phyloP scores from a whole-genome alignment of 2,888 invertebrate genomes.

The Scaeva pyrastri region DNA sequence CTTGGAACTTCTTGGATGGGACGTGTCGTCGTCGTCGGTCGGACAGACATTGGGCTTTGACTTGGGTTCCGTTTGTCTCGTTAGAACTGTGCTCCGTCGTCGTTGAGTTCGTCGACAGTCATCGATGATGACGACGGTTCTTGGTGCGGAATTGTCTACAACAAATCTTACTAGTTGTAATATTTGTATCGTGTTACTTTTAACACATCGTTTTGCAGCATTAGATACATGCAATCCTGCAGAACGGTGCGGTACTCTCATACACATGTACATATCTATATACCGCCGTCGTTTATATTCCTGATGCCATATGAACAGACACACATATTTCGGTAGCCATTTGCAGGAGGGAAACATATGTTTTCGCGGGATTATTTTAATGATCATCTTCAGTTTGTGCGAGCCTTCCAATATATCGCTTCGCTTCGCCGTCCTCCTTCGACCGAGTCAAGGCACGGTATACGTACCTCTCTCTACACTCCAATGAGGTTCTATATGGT shows the following conservation, averaged over 20 bases:
- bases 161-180: constrained; percentile 74
- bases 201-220: constrained; percentile 75
- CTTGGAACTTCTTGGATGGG: constrained; percentile 23
- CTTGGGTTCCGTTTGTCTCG: constrained; percentile 69
- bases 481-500: constrained; percentile 38
- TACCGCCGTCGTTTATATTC: too few relatives aligned
- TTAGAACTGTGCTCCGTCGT: constrained; percentile 43
- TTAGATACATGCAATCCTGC: constrained; percentile 55
- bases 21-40: constrained; percentile 1
- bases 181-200: constrained; percentile 76
- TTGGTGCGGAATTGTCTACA: constrained; percentile 67
- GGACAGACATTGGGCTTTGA: constrained; percentile 18
- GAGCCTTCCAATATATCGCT: neutral
- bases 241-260: constrained; percentile 18
- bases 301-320: constrained; percentile 8
- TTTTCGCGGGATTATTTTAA: constrained; percentile 74
- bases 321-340: constrained; percentile 71
- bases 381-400: constrained; percentile 66
- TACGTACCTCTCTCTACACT: neutral
- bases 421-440: neutral
- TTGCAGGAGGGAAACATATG: constrained; percentile 69
- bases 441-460: neutral
- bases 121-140: neutral
- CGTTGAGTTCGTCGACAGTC: too few relatives aligned
- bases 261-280: neutral